A percentile compares a stretch with the other conserved stretches of the same genome.
Evolutionary conservation across 2,888 invertebrate genomes (phyloP).

Genomic region (Phalangium opilio): DNA sequence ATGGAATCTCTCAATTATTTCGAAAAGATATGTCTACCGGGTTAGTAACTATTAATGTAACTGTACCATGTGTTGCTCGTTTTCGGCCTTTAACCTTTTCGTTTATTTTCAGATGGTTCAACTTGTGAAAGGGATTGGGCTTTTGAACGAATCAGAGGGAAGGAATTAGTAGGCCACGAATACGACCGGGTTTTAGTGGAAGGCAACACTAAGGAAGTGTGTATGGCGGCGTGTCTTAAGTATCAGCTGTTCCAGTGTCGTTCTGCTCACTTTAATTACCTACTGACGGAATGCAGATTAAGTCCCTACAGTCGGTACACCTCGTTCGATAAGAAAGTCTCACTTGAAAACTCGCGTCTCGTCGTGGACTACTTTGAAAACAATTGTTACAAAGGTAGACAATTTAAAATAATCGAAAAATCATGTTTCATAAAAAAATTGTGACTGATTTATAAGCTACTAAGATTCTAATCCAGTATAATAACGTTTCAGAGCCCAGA

Average conservation of each 20-base stretch:
- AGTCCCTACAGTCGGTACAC: constrained; percentile 36
- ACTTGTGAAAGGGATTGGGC: constrained; percentile 20
- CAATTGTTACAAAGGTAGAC: constrained; percentile 36
- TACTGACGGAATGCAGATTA: constrained; percentile 33
- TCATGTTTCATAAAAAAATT: neutral
- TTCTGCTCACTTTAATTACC: constrained; percentile 37
- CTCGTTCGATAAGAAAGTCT: constrained; percentile 26
- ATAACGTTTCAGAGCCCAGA: constrained; percentile 14
- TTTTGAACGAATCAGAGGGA: constrained; percentile 28
- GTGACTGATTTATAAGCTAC: neutral
- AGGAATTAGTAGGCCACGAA: constrained; percentile 14
- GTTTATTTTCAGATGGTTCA: neutral
- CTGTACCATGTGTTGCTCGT: neutral
- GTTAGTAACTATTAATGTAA: constrained; percentile 9
- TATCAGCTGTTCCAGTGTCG: constrained; percentile 29
- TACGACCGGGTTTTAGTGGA: constrained; percentile 14
- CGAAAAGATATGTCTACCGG: constrained; percentile 31
- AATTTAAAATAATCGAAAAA: neutral
- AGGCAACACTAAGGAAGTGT: constrained; percentile 16
- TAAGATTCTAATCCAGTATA: no score
- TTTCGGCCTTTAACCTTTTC: neutral
- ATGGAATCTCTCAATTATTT: constrained; percentile 24
- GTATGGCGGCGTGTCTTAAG: constrained; percentile 14
- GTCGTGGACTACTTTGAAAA: constrained; percentile 38
- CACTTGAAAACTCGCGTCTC: constrained; percentile 10